Evolutionary conservation across 2,113 vertebrate species (phyloP), one percentile per base, ranked within the genome.

Genomic region (Axis porcinus): DNA sequence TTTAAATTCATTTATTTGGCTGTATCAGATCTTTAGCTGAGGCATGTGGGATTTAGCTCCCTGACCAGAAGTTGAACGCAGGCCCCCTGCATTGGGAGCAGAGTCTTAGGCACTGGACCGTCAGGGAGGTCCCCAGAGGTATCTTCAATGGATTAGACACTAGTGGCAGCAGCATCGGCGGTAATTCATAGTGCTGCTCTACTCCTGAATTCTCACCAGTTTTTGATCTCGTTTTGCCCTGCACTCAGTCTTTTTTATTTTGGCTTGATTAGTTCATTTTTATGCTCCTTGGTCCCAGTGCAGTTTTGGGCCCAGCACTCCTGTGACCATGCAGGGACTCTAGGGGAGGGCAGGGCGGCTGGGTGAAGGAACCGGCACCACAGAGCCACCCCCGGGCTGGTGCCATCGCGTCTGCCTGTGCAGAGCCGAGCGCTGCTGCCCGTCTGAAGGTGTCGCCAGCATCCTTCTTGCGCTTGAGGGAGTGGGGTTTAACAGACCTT

Each of bases 381-480:
- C 27, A 40, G 40, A 40, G 40, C 40, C 40, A 40, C 40, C 40
- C 40, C 40, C 40, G 40, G 40, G 2, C 36, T 36, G 1, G 52
- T 45, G 9, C 30, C 36, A 3, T n/a, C 11, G 2, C 0, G 0
- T 25, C 19, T 78, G 52, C 79, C 52, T 58, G 25, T 17, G 25
- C 25, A 43, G 3, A 85, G 58, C 12, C 0, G 0, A 52, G 47
- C 4, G 13, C 21, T 19, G 3, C 13, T 17, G 43, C 45, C 2
- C 12, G 17, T 40, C 86, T 47, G 16, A 9, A 7, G 28, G 23
- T 3, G 0, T 25, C 2, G 27, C 33, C 6, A 36, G 16, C 21
- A 21, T 43, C 23, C 23, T 52, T 76, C 76, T 86, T n/a, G 15
- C 1, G 30, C 45, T 40, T 10, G 6, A 6, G 23, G 40, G 33